phyloP scores from a whole-genome alignment of 2,888 invertebrate genomes.

The Griposia aprilina region DNA sequence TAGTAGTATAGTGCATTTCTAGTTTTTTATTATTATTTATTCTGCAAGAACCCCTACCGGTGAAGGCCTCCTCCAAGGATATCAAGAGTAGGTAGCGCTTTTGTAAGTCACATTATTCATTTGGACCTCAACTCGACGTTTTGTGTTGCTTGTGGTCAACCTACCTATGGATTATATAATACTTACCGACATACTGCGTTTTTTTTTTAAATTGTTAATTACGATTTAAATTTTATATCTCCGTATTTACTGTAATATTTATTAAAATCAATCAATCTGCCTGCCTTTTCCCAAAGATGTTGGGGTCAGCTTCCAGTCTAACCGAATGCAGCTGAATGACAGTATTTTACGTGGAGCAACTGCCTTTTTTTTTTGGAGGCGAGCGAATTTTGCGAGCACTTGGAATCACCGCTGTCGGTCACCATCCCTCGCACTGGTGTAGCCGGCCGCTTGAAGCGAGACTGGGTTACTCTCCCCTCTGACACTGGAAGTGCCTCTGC shows the following conservation, averaged over 20 bases:
- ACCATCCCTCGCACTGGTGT: no score
- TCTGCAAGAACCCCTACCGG: no score
- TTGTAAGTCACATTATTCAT: not conserved
- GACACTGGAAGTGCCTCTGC: no score
- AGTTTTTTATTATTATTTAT: no score
- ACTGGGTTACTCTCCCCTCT: no score
- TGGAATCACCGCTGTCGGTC: no score
- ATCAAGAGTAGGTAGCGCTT: not conserved
- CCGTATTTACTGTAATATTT: not conserved
- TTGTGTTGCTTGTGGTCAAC: not conserved
- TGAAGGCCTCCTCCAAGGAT: no score
- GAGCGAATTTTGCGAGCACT: no score
- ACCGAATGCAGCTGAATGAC: not conserved
- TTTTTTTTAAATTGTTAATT: not conserved
- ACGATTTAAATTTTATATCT: not conserved
- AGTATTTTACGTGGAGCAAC: not conserved
- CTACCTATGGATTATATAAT: not conserved
- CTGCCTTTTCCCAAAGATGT: not conserved
- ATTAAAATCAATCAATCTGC: conserved; percentile 9
- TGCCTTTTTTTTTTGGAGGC: no score
- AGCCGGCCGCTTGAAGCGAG: no score
- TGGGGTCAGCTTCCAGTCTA: not conserved
- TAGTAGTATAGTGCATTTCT: no score
- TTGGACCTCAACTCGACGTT: not conserved
- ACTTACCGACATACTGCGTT: no score